Evolutionary conservation across 2,113 vertebrate species (phyloP).

Genomic region (Furnarius figulus): DNA sequence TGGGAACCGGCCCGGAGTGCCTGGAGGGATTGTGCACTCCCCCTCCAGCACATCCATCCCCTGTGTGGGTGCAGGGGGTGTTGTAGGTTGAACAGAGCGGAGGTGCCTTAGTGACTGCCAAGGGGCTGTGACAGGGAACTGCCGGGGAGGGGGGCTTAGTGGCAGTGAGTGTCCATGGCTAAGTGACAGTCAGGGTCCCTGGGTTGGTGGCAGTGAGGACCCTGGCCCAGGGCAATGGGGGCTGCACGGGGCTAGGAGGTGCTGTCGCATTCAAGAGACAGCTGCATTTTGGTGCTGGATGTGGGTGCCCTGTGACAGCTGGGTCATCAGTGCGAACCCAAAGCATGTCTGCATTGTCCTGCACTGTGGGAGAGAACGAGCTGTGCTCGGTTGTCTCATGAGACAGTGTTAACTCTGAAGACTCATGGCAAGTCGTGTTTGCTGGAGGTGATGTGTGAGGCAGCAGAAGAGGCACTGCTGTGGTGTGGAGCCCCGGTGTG

Average conservation of each 20-base stretch:
- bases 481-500: fast-evolving
- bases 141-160: not conserved
- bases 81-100: not conserved
- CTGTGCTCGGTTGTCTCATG: not conserved
- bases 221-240: too few relatives aligned
- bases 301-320: not conserved
- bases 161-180: not conserved
- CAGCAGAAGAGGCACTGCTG: fast-evolving
- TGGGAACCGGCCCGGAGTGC: fast-evolving
- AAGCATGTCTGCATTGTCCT: fast-evolving
- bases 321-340: fast-evolving
- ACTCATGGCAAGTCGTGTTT: fast-evolving
- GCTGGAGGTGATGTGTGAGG: not conserved
- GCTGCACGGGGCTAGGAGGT: not conserved
- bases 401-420: not conserved
- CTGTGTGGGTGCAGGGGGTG: not conserved
- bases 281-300: not conserved
- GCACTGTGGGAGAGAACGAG: fast-evolving
- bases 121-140: not conserved
- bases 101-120: not conserved
- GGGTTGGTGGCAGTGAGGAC: not conserved
- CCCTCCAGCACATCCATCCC: not conserved
- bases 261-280: not conserved
- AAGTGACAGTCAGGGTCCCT: not conserved
- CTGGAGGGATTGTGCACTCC: not conserved